Base-by-base conservation (phyloP, 2,888 invertebrate genomes). In the Dynastes tityus region DNA sequence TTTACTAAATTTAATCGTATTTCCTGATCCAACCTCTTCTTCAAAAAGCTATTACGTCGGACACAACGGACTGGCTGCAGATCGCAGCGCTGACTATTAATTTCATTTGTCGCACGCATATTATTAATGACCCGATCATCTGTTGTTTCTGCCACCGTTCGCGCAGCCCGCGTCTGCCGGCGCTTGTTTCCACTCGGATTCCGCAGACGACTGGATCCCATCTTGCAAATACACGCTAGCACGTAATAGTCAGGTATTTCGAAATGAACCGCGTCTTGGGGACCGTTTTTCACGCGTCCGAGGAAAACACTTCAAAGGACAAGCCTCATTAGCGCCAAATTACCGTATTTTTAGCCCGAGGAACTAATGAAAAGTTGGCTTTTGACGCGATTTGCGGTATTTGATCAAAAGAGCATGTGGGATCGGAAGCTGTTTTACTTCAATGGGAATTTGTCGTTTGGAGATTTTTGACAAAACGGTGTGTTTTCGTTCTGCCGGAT, bases 101-200 rank as follows among this genome's bases (percentile, higher is more conserved):
- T 67, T 67, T 67, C 65, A 67, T 67, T 67, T 67, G 65, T 67
- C 65, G 40, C 65, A 9, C 65, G 40, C 45, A 22, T 67, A 40
- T 67, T 67, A 67, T 67, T 67, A 67, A 67, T 67, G 65, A 67
- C 65, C 65, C 40, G 40, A 40, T 67, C 65, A 67, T 67, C 65
- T 67, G 65, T 67, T 67, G 45, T 45, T 8, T 45, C 45, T 67
- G 65, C 65, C 65, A 22, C 22, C 65, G 40, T 2, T 40, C 22
- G 65, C 37, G 63, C 58, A 6, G 6, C 16, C n/a, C 58, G 58
- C 8, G 13, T 11, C 13, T 8, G 63, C 63, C 8, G 22, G 22
- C 55, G 8, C 8, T 58, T 58, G 55, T 58, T 58, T 27, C 55
- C 22, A 5, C 27, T 22, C 22, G 55, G 53, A 53, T 53, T 53